A percentile compares a stretch with the other conserved stretches of the same genome.
phyloP scores from a whole-genome alignment of 2,113 vertebrate genomes.

The Nerophis lumbriciformis region DNA sequence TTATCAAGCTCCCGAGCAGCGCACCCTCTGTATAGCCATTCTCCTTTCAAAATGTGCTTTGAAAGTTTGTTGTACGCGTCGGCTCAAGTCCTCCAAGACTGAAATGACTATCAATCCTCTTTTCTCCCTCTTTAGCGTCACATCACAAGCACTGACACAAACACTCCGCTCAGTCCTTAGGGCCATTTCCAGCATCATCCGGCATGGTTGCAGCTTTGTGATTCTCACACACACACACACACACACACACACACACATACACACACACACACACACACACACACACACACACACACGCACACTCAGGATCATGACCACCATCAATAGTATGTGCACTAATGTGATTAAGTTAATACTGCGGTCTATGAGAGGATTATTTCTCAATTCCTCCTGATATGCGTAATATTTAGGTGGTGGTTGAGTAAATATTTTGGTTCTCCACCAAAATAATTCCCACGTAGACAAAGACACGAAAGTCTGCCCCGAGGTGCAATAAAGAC shows the following conservation, averaged over 20 bases:
- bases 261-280: not conserved
- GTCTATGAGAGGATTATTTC: constrained; percentile 69
- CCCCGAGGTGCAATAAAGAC: constrained; percentile 69
- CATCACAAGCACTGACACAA: constrained; percentile 13
- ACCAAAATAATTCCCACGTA: constrained; percentile 67
- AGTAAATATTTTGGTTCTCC: constrained; percentile 71
- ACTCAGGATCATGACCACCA: constrained; percentile 66
- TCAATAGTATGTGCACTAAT: constrained; percentile 69
- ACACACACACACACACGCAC: constrained; percentile 17
- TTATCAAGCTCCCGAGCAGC: constrained; percentile 60
- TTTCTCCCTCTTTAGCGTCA: constrained; percentile 39
- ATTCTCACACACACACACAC: not conserved
- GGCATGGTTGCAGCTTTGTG: constrained; percentile 52
- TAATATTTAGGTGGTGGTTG: constrained; percentile 71
- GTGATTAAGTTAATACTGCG: constrained; percentile 71
- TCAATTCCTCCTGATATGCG: constrained; percentile 71
- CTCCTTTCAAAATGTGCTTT: constrained; percentile 62
- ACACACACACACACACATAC: not conserved
- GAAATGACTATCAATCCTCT: constrained; percentile 58
- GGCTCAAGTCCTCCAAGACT: constrained; percentile 59
- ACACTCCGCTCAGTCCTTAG: constrained; percentile 32
- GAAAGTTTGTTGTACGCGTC: constrained; percentile 65
- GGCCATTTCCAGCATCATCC: constrained; percentile 43
- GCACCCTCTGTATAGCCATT: constrained; percentile 53
- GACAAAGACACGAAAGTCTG: constrained; percentile 68